Base-by-base conservation (phyloP, 2,888 invertebrate species). In the Linnaemya vulpina region DNA sequence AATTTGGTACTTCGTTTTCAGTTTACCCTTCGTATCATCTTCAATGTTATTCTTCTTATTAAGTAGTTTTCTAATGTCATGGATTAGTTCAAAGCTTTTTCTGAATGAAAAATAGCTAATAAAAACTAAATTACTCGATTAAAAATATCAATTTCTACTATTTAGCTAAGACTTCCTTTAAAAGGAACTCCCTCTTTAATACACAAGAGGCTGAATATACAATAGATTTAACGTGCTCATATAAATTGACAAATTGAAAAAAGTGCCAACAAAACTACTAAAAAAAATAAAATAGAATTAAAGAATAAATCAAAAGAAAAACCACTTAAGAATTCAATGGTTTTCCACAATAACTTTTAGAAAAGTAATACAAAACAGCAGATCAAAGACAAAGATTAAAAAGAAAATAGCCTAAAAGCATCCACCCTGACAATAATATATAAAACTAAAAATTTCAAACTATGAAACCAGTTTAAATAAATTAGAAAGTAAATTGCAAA, bases 191-290 rank as follows among this genome's bases (percentile, higher is more conserved):
- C 30, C 30, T 30, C 30, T 5, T 30, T 58, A 73, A 62, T 35
- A 17, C 35, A 46, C 15, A 4, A 4, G 1, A n/a, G 5, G n/a
- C 46, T n/a, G 1, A 43, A 15, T 46, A n/a, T 4, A n/a, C 3
- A n/a, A 49, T 10, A 38, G 11, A 63, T 38, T 63, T 75, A 13
- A 49, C 22, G 40, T 40, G 9, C 17, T n/a, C n/a, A n/a, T n/a
- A n/a, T n/a, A 75, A 63, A 46, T 20, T 25, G 40, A 43, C 8
- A 53, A 65, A 63, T 74, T 74, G 63, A 55, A 65, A 65, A 63
- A 43, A 67, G 30, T 10, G 20, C 17, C 17, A 60, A 40, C 43
- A 46, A 46, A 43, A 71, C 22, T 43, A 58, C 40, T 5, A 70
- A 40, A n/a, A 55, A n/a, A 55, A 46, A 43, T 30, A 30, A 15